A percentile compares a stretch with the other conserved stretches of the same genome.
Evolutionary conservation across 2,113 vertebrate genomes (phyloP).

Genomic region (Misgurnus anguillicaudatus): DNA sequence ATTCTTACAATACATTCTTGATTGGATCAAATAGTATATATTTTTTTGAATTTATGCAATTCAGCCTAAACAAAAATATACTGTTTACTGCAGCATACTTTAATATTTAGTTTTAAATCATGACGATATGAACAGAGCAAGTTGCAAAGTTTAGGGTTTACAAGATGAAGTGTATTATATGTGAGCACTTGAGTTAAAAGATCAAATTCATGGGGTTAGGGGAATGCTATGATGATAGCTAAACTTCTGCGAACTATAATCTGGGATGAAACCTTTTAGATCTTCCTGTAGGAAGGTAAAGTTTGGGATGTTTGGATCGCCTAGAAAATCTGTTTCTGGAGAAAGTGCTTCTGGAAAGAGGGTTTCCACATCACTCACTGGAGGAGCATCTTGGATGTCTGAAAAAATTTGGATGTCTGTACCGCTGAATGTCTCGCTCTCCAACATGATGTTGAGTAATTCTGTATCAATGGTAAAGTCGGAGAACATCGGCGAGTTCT

Average conservation of each 20-base stretch:
- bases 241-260: not conserved
- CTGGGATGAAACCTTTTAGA: not conserved
- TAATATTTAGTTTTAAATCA: no score
- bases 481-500: slow-evolving; percentile 45
- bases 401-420: no score
- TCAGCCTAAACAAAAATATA: no score
- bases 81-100: no score
- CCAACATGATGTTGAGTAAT: not conserved
- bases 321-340: slow-evolving; percentile 23
- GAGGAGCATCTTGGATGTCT: not conserved
- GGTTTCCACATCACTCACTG: not conserved
- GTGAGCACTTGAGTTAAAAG: not conserved
- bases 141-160: no score
- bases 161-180: not conserved
- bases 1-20: not conserved
- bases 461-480: not conserved
- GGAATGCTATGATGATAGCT: not conserved
- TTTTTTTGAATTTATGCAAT: not conserved
- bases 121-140: no score
- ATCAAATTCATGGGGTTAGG: slow-evolving; percentile 3
- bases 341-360: not conserved
- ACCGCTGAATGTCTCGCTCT: not conserved
- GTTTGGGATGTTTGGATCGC: slow-evolving; percentile 30
- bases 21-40: not conserved
- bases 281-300: not conserved